Evolutionary conservation across 2,888 invertebrate species (phyloP).

Genomic region (Sturmia bella): DNA sequence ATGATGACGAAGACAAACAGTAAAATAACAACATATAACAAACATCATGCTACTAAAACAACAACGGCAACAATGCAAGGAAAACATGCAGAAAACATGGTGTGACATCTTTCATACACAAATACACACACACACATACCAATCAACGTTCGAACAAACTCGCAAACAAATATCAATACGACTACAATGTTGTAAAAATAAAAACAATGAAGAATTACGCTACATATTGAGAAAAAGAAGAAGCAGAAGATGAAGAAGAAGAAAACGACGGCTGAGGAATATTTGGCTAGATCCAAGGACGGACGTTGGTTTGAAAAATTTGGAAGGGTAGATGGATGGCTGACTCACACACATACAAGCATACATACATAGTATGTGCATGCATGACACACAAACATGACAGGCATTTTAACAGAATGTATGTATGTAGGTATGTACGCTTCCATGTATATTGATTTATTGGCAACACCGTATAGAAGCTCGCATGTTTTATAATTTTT

Average conservation of each 20-base stretch:
- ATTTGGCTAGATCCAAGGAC: conserved; percentile 20
- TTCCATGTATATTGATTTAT: conserved; percentile 59
- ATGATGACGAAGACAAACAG: conserved; percentile 68
- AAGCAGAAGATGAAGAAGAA: too few relatives aligned
- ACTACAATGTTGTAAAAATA: conserved; percentile 40
- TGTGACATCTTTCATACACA: conserved; percentile 63
- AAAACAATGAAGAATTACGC: conserved; percentile 59
- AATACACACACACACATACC: conserved; percentile 1
- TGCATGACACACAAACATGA: neutral
- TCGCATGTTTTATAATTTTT: conserved; percentile 62
- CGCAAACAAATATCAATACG: conserved; percentile 46
- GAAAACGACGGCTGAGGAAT: conserved; percentile 4
- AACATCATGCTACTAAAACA: conserved; percentile 55
- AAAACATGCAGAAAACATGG: conserved; percentile 59
- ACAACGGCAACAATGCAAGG: conserved; percentile 52
- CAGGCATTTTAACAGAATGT: conserved; percentile 56
- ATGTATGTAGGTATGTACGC: too few relatives aligned
- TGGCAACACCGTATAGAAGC: conserved; percentile 62
- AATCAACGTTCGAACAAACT: conserved; percentile 19
- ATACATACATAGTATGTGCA: too few relatives aligned
- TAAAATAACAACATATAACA: conserved; percentile 60
- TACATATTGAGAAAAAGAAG: conserved; percentile 38
- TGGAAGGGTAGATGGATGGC: conserved; percentile 5
- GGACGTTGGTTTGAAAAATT: conserved; percentile 4
- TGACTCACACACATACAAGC: neutral